Base-by-base conservation (phyloP, 2,888 invertebrate genomes). In the Acanthosepion lycidas region DNA sequence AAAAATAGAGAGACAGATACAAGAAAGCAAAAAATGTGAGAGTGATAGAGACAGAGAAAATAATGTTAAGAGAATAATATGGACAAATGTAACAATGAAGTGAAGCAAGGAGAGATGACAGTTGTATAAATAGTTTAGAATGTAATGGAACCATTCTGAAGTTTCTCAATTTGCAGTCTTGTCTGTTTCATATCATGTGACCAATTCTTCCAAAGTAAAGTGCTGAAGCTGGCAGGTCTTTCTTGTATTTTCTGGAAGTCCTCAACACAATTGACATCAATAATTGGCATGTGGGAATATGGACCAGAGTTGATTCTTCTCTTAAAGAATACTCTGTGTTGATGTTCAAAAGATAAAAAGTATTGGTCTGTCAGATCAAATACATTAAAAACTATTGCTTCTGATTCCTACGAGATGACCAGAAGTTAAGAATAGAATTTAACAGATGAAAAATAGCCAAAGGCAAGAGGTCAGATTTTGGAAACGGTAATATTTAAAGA, bases 161-260 rank as follows among this genome's bases (percentile, higher is more conserved):
- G n/a, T 78, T 78, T n/a, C n/a, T 78, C 78, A 78, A 78, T 78
- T 78, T 78, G n/a, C 78, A 78, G n/a, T 78, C 12, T n/a, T n/a
- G 6, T 78, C n/a, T 59, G 20, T 59, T 59, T 23, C 20, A 59
- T 59, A 59, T 59, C 78, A n/a, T n/a, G 18, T 33, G n/a, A 78
- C 78, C 78, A 15, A 78, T 78, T 78, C n/a, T 78, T 78, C 18
- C 78, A 78, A 33, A n/a, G 15, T n/a, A 15, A n/a, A n/a, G n/a
- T n/a, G 78, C 78, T 78, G 78, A n/a, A n/a, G 9, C n/a, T 78
- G 78, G n/a, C n/a, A 78, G 78, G 28, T n/a, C 78, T 78, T n/a
- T n/a, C 23, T 59, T 59, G 59, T 78, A 78, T 78, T 78, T 78
- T 78, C 78, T 78, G 78, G 28, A 78, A 28, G n/a, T 78, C n/a